A percentile compares a stretch with the other conserved stretches of the same genome.
Conservation (phyloP, 2,888 invertebrate species). For the Podotricha telesiphe region DNA sequence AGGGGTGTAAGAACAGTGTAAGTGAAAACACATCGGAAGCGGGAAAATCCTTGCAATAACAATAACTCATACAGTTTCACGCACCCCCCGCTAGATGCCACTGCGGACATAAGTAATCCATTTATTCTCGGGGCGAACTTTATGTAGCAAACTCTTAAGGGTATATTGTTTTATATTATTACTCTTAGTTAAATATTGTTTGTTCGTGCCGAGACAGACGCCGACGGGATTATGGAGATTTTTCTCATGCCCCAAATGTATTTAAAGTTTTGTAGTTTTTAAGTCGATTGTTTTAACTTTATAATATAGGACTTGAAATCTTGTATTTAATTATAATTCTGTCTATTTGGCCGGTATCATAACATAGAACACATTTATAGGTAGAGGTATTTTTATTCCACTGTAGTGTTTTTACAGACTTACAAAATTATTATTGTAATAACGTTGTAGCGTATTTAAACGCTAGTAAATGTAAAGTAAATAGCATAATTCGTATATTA, state of each 20-base stretch:
- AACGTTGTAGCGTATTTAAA: too few relatives aligned
- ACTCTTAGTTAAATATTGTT: slow-evolving; percentile 72
- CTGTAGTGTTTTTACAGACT: too few relatives aligned
- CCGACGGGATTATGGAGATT: slow-evolving; percentile 56
- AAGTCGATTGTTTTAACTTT: background rate
- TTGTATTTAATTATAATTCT: background rate
- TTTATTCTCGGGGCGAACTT: slow-evolving; percentile 82
- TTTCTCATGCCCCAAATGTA: slow-evolving; percentile 25
- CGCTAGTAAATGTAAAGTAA: too few relatives aligned
- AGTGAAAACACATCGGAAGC: slow-evolving; percentile 80
- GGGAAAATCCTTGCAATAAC: slow-evolving; percentile 80
- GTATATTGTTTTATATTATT: slow-evolving; percentile 80
- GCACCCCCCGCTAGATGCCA: slow-evolving; percentile 80
- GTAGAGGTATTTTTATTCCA: too few relatives aligned
- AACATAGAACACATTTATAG: background rate
- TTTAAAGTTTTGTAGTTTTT: background rate
- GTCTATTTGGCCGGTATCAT: background rate
- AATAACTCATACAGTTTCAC: slow-evolving; percentile 77
- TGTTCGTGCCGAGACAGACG: slow-evolving; percentile 58
- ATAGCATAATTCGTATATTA: too few relatives aligned
- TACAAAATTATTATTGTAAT: too few relatives aligned
- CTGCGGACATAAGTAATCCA: slow-evolving; percentile 82
- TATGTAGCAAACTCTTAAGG: slow-evolving; percentile 79
- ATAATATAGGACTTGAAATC: background rate
- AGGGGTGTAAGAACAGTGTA: slow-evolving; percentile 81